A percentile compares a stretch with the other conserved stretches of the same genome.
phyloP scores from a whole-genome alignment of 1,140 invertebrate species.

The Pissodes strobi region DNA sequence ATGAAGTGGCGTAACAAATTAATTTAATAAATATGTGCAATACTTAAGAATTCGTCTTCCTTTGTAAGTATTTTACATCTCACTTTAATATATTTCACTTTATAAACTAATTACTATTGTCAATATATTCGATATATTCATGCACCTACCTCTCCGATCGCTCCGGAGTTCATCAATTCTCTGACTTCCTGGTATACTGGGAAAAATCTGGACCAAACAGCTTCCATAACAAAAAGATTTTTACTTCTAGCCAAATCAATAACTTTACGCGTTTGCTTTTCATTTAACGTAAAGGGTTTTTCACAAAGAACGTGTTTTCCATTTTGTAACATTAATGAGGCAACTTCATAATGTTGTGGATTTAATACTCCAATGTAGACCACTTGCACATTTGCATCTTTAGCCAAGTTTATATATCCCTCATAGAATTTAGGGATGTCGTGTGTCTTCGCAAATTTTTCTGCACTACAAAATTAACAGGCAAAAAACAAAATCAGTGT shows the following conservation, averaged over 20 bases:
- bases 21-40: too few relatives aligned
- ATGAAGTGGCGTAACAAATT: too few relatives aligned
- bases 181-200: conserved; percentile 72
- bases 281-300: conserved; percentile 78
- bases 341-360: conserved; percentile 67
- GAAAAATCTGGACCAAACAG: conserved; percentile 81
- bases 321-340: conserved; percentile 70
- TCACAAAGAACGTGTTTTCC: conserved; percentile 85
- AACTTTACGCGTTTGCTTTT: conserved; percentile 66
- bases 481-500: too few relatives aligned
- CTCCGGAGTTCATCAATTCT: conserved; percentile 63
- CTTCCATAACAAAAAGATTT: conserved; percentile 83
- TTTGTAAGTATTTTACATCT: too few relatives aligned
- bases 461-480: conserved; percentile 66
- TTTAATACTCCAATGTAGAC: conserved; percentile 78
- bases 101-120: not conserved
- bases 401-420: conserved; percentile 74
- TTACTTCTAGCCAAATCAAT: conserved; percentile 65
- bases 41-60: too few relatives aligned
- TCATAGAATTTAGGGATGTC: conserved; percentile 72
- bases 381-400: conserved; percentile 78
- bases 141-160: conserved; percentile 76
- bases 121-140: conserved; percentile 36
- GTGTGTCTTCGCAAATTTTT: conserved; percentile 75
- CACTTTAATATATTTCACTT: not conserved